These are phyloP conservation scores for Paracyclopina nana DNA, from an alignment of 1,140 invertebrate genomes.

Conservation along the genomic window DNA sequence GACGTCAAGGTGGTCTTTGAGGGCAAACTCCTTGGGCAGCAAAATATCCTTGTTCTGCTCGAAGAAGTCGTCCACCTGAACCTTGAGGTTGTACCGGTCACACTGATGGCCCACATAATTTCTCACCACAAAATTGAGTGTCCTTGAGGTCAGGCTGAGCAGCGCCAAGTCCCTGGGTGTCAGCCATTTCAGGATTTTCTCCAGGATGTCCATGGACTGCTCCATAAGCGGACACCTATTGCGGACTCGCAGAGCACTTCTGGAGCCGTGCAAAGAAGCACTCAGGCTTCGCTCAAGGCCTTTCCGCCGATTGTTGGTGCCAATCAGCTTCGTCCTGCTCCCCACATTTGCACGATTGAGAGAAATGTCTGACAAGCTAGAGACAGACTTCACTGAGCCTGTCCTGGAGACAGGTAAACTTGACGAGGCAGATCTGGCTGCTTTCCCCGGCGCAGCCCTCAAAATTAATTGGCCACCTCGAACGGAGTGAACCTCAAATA, in stretches of 20 bases:
- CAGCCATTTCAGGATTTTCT: not conserved
- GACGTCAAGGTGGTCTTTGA: not conserved
- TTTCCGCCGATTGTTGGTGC: no score
- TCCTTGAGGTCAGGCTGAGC: not conserved
- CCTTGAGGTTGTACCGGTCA: not conserved
- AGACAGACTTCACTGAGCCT: no score
- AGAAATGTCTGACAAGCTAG: no score
- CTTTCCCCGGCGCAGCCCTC: not conserved
- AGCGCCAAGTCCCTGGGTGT: not conserved
- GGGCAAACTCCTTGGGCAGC: not conserved
- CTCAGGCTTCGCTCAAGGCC: no score
- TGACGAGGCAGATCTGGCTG: not conserved
- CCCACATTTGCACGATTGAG: no score
- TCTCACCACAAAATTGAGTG: slow-evolving; percentile 3
- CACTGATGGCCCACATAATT: not conserved
- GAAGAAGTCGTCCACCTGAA: not conserved
- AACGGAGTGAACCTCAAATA: not conserved
- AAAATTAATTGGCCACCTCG: not conserved
- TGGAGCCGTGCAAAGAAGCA: not conserved
- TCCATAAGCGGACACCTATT: not conserved
- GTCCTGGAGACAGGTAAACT: no score
- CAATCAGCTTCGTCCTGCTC: no score
- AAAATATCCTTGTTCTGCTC: not conserved
- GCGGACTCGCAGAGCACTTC: not conserved
- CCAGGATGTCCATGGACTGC: slow-evolving; percentile 1